Percentiles rank a stretch among this genome's conserved stretches.
These are phyloP conservation scores for Rhipidura dahli DNA, from an alignment of 2,113 vertebrate genomes.

Conservation along the genomic window DNA sequence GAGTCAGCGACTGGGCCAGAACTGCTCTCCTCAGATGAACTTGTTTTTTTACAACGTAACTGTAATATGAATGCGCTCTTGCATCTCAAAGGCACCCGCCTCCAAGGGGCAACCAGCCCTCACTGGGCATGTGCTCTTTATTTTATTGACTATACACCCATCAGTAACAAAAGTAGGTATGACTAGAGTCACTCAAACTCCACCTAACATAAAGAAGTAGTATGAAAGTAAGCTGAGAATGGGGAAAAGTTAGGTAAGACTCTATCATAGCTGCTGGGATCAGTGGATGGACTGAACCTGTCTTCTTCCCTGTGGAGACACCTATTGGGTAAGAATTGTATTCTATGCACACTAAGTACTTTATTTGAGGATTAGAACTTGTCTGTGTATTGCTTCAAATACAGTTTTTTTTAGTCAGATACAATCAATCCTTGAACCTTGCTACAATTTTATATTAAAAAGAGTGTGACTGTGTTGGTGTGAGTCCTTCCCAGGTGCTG, in stretches of 20 bases:
- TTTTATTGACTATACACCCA: not conserved
- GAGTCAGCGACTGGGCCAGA: not conserved
- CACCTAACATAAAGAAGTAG: not conserved
- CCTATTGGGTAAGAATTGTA: not conserved
- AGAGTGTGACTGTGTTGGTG: not conserved
- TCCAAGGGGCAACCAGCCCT: not conserved
- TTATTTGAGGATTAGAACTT: not conserved
- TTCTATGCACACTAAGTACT: not conserved
- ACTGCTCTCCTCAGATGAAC: not conserved
- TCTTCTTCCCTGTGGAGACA: not conserved
- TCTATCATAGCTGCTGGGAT: not conserved
- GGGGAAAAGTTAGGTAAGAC: not conserved
- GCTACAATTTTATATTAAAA: not conserved
- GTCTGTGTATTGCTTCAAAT: not conserved
- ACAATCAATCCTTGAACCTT: not conserved
- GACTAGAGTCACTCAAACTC: not conserved
- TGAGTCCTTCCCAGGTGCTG: not conserved
- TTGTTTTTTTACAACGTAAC: not conserved
- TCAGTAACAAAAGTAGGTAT: not conserved
- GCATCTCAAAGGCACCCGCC: not conserved
- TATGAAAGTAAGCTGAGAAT: not conserved
- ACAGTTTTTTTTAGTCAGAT: not conserved
- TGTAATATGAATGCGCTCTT: not conserved
- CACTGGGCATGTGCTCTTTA: not conserved
- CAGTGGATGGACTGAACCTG: rapidly evolving